phyloP scores from a whole-genome alignment of 2,888 invertebrate genomes.

The Holacanthella duospinosa region DNA sequence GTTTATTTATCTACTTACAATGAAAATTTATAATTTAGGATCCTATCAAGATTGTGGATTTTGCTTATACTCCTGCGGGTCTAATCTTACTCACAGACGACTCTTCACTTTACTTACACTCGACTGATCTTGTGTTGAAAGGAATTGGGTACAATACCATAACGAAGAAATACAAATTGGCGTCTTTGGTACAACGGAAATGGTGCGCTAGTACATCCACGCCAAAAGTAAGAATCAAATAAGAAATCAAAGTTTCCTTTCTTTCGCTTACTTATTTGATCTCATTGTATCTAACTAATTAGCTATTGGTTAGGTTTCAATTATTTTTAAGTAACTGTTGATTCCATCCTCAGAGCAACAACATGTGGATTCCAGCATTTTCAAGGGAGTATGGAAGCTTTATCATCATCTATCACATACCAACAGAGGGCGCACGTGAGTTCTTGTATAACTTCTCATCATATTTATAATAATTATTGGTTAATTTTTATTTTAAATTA shows the following conservation, averaged over 20 bases:
- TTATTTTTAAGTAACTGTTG: too few species aligned
- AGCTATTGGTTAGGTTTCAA: too few species aligned
- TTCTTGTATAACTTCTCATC: not conserved
- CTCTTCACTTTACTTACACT: not conserved
- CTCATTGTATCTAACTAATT: too few species aligned
- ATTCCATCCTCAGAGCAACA: slow-evolving; percentile 9
- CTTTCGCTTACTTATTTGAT: not conserved
- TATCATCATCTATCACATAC: slow-evolving; percentile 12
- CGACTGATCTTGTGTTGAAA: not conserved
- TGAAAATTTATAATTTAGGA: not conserved
- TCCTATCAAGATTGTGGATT: slow-evolving; percentile 9
- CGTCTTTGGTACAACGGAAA: slow-evolving; percentile 7
- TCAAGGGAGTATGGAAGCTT: slow-evolving; percentile 10
- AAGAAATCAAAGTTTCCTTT: too few species aligned
- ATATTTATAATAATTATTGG: not conserved
- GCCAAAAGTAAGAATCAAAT: slow-evolving; percentile 10
- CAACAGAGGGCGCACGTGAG: slow-evolving; percentile 8
- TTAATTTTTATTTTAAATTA: not conserved
- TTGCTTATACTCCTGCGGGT: slow-evolving; percentile 16
- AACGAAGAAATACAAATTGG: not conserved
- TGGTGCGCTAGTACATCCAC: slow-evolving; percentile 15
- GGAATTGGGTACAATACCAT: not conserved
- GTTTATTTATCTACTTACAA: too few species aligned
- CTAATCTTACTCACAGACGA: slow-evolving; percentile 1
- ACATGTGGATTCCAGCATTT: slow-evolving; percentile 16